Conservation (phyloP, 2,888 invertebrate genomes). For the Drosophila neutralis region DNA sequence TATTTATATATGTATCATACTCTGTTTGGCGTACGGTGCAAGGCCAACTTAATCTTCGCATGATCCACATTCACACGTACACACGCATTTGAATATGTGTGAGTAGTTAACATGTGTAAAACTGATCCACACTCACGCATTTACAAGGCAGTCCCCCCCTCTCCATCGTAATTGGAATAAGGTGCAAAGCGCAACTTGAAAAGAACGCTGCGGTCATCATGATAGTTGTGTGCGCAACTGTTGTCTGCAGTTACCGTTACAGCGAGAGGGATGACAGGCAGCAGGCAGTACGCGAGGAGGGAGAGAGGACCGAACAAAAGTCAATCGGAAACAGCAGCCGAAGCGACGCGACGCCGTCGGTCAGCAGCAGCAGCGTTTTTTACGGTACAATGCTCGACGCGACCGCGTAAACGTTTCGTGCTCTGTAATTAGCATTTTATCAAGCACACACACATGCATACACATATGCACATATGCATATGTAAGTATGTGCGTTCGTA, state of each 20-base stretch:
- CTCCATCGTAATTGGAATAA: neutral
- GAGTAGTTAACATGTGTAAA: neutral
- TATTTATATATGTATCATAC: neutral
- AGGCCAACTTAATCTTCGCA: neutral
- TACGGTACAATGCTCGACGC: constrained; percentile 55
- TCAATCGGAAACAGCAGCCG: constrained; percentile 48
- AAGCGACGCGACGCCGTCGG: constrained; percentile 13
- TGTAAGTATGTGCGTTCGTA: constrained; percentile 22
- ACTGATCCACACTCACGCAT: neutral
- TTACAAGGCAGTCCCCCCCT: neutral
- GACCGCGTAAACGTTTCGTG: constrained; percentile 53
- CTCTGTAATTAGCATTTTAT: constrained; percentile 57
- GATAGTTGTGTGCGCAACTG: constrained; percentile 27
- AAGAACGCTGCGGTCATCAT: constrained; percentile 28
- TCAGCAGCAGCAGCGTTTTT: constrained; percentile 48
- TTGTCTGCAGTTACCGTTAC: constrained; percentile 26
- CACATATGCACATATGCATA: neutral
- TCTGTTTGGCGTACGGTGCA: neutral
- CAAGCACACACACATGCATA: constrained; percentile 20
- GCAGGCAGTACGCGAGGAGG: neutral
- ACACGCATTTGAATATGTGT: neutral
- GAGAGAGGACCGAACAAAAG: constrained; percentile 31
- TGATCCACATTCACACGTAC: neutral
- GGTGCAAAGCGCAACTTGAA: neutral
- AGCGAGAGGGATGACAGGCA: constrained; percentile 1